These are phyloP conservation scores for Abrostola tripartita DNA, from an alignment of 2,888 invertebrate genomes.

Conservation along the genomic window DNA sequence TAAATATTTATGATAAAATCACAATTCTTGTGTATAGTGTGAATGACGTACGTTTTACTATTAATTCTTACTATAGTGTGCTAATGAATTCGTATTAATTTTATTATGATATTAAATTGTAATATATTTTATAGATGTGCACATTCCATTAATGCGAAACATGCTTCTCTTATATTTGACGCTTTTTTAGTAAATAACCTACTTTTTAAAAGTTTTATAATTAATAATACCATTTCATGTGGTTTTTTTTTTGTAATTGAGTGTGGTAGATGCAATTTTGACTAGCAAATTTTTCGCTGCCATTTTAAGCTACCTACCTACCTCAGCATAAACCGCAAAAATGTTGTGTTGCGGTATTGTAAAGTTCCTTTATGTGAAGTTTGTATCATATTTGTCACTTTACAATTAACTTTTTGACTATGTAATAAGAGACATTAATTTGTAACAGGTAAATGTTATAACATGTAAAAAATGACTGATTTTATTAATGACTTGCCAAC, in stretches of 20 bases:
- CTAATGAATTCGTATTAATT: constrained; percentile 87
- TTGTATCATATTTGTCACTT: constrained; percentile 34
- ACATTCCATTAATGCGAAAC: constrained; percentile 86
- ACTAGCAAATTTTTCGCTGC: constrained; percentile 10
- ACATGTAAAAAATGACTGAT: constrained; percentile 52
- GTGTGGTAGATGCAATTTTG: constrained; percentile 14
- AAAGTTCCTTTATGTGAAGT: constrained; percentile 31
- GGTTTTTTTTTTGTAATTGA: constrained; percentile 29
- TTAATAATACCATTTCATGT: constrained; percentile 19
- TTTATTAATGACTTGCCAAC: constrained; percentile 39
- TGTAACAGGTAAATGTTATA: constrained; percentile 39
- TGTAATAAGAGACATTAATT: constrained; percentile 42
- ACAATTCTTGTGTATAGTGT: constrained; percentile 72
- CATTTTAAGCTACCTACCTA: constrained; percentile 13
- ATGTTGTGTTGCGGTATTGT: constrained; percentile 10
- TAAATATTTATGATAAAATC: constrained; percentile 64
- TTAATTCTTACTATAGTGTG: constrained; percentile 86
- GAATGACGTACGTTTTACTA: constrained; percentile 79
- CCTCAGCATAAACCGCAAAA: constrained; percentile 20
- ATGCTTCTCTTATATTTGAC: constrained; percentile 75
- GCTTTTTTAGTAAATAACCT: constrained; percentile 47
- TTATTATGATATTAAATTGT: constrained; percentile 82
- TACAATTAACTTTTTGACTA: constrained; percentile 38
- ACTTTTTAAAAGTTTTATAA: constrained; percentile 24
- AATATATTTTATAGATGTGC: constrained; percentile 83